Base-by-base conservation (phyloP, 2,888 invertebrate species). In the Carpatolechia fugitivella region DNA sequence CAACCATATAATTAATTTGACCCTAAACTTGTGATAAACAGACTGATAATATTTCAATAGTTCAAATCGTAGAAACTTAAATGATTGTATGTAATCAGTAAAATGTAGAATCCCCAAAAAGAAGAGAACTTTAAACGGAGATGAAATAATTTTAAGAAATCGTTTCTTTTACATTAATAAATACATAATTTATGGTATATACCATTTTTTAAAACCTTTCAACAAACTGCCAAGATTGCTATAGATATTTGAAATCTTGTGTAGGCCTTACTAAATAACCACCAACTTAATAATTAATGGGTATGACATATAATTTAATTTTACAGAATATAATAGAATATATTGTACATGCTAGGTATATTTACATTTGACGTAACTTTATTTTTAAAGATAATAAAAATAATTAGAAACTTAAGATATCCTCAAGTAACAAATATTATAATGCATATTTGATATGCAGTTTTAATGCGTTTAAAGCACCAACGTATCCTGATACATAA, bases 391-490 rank as follows among this genome's bases (percentile, higher is more conserved):
- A 16, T 20, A 31, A 16, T 41, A 1, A 30, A 69, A 54, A 59
- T 72, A 74, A 51, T 11, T 72, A 70, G 70, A 77, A 75, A 72
- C 74, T 74, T 73, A 73, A 68, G 60, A 63, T 70, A 72, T 78
- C 71, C 66, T 74, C 67, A 65, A 68, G 63, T 80, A 79, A 81
- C 75, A 70, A 75, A 74, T 74, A 72, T 66, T 71, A 70, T 64
- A 72, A 44, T 75, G 74, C 81, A 79, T 76, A 78, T 80, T 76
- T 75, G 54, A 82, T 80, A 80, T 74, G 82, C 82, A 72, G 68
- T 70, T 66, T 69, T 51, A 47, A 47, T 38, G 40, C 40, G 36
- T 55, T 38, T 31, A 68, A 80, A 85, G 83, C 85, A 85, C 85
- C 84, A 80, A 78, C 20, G 33, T 49, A 29, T 46, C 47, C 31